A percentile compares a stretch with the other conserved stretches of the same genome.
phyloP scores from a whole-genome alignment of 2,888 invertebrate species.

The Eristalis pertinax region DNA sequence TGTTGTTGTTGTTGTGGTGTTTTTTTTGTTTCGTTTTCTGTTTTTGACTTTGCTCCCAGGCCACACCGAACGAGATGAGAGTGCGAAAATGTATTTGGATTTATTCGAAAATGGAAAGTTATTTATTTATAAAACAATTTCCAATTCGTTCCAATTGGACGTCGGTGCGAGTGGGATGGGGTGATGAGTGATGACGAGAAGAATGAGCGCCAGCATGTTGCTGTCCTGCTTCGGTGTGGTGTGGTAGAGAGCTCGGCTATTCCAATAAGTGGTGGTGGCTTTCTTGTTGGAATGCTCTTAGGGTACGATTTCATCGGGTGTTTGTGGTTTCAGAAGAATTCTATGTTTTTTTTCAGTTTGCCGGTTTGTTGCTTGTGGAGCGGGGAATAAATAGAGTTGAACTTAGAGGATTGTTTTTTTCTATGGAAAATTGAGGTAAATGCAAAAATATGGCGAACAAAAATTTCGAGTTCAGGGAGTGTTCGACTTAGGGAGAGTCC shows the following conservation, averaged over 20 bases:
- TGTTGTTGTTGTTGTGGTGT: conserved; percentile 1
- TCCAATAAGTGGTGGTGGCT: not conserved
- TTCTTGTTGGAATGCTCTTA: not conserved
- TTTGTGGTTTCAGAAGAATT: too few species aligned
- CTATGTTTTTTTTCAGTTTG: too few species aligned
- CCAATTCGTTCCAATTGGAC: conserved; percentile 39
- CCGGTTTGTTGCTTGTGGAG: too few species aligned
- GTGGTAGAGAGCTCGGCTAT: not conserved
- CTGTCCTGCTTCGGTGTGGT: not conserved
- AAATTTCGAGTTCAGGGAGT: too few species aligned
- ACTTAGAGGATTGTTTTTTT: too few species aligned
- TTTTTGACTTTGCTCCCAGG: conserved; percentile 13
- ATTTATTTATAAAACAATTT: conserved; percentile 68
- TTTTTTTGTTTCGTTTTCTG: conserved; percentile 2
- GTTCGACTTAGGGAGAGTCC: too few species aligned
- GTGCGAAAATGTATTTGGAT: conserved; percentile 55
- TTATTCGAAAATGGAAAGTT: conserved; percentile 66
- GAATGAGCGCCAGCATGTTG: not conserved
- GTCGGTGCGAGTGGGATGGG: conserved; percentile 10
- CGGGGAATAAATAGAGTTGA: too few species aligned
- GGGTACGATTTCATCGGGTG: not conserved
- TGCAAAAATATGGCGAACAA: too few species aligned
- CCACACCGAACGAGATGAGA: conserved; percentile 36
- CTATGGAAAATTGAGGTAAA: too few species aligned
- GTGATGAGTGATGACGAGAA: too few species aligned